These are phyloP conservation scores for Rhinolophus sinicus DNA, from an alignment of 2,113 vertebrate genomes.

Conservation along the genomic window DNA sequence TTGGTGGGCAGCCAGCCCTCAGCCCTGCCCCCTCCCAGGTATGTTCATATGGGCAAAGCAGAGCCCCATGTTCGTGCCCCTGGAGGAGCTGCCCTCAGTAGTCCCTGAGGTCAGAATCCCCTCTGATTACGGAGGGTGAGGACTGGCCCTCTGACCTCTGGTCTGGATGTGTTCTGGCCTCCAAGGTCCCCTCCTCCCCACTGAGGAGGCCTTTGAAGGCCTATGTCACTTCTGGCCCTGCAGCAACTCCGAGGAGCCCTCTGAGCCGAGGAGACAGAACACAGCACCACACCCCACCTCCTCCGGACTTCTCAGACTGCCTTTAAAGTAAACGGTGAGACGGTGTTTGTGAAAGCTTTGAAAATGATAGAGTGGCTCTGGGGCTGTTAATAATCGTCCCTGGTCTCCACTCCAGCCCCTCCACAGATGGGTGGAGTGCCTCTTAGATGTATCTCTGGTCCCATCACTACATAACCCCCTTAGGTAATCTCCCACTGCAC, in stretches of 20 bases:
- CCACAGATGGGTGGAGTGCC: background rate
- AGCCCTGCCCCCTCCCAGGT: background rate
- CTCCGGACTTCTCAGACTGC: background rate
- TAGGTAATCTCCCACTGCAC: background rate
- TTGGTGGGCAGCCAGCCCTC: background rate
- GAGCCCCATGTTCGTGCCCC: background rate
- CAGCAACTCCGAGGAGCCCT: background rate
- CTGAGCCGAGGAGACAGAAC: background rate
- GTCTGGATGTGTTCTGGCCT: background rate
- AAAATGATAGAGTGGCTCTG: constrained; percentile 8
- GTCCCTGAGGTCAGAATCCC: background rate
- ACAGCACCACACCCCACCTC: background rate
- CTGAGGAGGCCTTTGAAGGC: background rate
- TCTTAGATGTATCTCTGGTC: background rate
- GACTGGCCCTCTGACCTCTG: background rate
- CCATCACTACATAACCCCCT: background rate
- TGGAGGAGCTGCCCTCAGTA: background rate
- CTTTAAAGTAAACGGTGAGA: background rate
- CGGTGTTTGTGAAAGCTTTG: background rate
- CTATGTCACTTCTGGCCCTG: background rate
- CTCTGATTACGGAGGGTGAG: background rate
- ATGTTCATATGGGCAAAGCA: background rate
- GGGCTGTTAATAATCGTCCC: background rate
- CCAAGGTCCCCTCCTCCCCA: background rate
- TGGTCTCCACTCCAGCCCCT: background rate